Evolutionary conservation across 1,140 invertebrate species (phyloP).

Genomic region (Diorhabda carinulata): DNA sequence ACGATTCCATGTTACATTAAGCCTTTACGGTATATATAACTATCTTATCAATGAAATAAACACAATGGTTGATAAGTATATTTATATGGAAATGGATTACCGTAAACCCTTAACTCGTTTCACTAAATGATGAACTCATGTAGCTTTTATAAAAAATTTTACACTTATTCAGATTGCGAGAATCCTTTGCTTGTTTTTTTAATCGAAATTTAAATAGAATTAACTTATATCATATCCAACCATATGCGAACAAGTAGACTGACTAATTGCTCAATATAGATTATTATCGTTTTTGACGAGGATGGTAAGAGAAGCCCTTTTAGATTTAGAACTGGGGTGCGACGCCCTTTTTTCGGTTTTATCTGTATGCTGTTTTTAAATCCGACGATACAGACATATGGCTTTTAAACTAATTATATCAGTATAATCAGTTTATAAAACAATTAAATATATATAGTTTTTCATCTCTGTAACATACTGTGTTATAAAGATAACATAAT

Average conservation of each 20-base stretch:
- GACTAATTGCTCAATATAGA: constrained; percentile 17
- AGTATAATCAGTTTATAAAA: no score
- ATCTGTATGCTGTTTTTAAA: not conserved
- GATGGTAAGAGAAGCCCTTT: not conserved
- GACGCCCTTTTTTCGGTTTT: constrained; percentile 4
- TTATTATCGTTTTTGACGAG: constrained; percentile 13
- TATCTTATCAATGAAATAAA: not conserved
- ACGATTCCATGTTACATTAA: not conserved
- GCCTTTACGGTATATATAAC: no score
- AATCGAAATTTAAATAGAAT: constrained; percentile 10
- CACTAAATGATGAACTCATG: not conserved
- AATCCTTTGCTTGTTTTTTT: constrained; percentile 3
- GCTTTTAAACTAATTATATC: no score
- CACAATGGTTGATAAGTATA: not conserved
- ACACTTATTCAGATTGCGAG: not conserved
- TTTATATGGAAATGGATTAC: not conserved
- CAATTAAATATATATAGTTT: no score
- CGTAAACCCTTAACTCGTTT: not conserved
- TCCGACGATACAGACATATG: no score
- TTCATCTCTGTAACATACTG: no score
- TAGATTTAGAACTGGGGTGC: not conserved
- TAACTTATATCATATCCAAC: constrained; percentile 6
- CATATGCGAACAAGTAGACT: constrained; percentile 17
- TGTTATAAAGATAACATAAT: no score
- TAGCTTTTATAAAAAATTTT: not conserved